Evolutionary conservation across 2,797 vertebrate genomes (phyloP).

Genomic region (Erithacus rubecula): DNA sequence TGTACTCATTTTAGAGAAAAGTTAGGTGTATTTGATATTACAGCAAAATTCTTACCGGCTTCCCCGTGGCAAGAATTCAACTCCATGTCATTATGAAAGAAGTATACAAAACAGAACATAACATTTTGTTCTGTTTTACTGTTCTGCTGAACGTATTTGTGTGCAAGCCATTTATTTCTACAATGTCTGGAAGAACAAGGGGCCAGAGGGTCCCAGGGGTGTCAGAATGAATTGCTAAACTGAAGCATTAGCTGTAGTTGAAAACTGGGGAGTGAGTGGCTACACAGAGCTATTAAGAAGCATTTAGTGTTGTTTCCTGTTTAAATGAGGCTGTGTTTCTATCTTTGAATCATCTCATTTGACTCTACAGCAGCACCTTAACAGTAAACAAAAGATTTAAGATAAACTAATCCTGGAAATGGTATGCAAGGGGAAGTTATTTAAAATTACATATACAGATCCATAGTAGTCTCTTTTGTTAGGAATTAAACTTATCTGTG

Average conservation of each 20-base stretch:
- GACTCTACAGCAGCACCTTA: not conserved
- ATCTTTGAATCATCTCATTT: not conserved
- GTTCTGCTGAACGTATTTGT: not conserved
- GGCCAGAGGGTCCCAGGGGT: not conserved
- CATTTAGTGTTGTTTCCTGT: not conserved
- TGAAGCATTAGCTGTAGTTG: not conserved
- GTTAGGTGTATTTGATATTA: not conserved
- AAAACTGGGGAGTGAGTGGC: not conserved
- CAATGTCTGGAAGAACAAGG: not conserved
- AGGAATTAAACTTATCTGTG: not conserved
- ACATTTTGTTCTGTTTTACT: not conserved
- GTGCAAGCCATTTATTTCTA: not conserved
- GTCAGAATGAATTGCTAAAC: constrained; percentile 1
- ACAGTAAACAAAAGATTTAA: not conserved
- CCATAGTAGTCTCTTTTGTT: not conserved
- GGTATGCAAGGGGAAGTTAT: not conserved
- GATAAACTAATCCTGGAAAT: not conserved
- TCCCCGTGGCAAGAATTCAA: not conserved
- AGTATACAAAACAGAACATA: not conserved
- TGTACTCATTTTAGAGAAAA: not conserved
- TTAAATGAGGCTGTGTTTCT: not conserved
- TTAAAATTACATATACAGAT: not conserved
- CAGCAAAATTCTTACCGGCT: not conserved
- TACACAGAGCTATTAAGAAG: not conserved
- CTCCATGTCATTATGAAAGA: not conserved